Base-by-base conservation (phyloP, 2,888 invertebrate genomes). In the Syrphus vitripennis region DNA sequence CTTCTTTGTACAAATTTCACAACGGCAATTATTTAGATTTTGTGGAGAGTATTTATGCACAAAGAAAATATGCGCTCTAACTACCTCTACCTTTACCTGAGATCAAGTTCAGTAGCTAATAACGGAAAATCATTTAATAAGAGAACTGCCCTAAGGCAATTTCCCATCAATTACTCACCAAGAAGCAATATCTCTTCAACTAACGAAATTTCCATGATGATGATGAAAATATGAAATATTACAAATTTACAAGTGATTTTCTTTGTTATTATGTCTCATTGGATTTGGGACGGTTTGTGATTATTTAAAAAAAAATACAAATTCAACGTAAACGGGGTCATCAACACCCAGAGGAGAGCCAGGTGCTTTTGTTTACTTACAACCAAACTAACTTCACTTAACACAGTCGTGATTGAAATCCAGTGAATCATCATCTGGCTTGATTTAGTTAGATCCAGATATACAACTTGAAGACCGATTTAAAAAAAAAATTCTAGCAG, bases 291-390 rank as follows among this genome's bases (percentile, higher is more conserved):
- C n/a, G n/a, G 14, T 40, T 34, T 61, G 67, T n/a, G 65, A 59
- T 21, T 59, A n/a, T 21, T 19, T 53, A 37, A 14, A 19, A 61
- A 31, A 31, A 34, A 34, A 3, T 34, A 34, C 1, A 34, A 9
- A 61, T 63, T 63, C 74, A 48, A 21, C 65, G 48, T 48, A 84
- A 80, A 61, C 34, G 76, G 84, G 84, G 84, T 84, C 84, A 84
- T 72, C 76, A n/a, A n/a, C n/a, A 81, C 55, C 76, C 81, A 80
- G 63, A 40, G 42, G 76, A 80, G 63, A 40, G 42, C 31, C 48
- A 69, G 67, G 67, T 45, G 59, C 16, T 71, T 57, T 69, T 42
- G 19, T 69, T 74, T 59, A 29, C 16, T 48, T 37, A 67, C 29
- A n/a, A 19, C 2, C 1, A 24, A 14, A 57, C 34, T 12, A 45